Evolutionary conservation across 2,888 invertebrate genomes (phyloP), one percentile per base, ranked within the genome.

Genomic region (Caenorhabditis sp.): DNA sequence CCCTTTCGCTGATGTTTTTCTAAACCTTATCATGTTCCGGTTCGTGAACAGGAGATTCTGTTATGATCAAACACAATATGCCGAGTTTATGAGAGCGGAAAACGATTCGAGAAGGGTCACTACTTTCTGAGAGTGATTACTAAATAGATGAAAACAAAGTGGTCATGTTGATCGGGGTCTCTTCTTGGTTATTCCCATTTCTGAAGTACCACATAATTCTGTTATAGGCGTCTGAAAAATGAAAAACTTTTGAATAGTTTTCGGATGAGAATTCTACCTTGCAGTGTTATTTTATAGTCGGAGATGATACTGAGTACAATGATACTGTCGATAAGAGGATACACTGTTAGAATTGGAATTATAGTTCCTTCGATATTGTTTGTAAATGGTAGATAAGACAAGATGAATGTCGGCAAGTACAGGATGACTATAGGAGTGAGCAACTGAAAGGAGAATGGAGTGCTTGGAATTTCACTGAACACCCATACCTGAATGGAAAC

Each of bases 61-160:
- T 59, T 72, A 72, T 44, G 72, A 72, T 35, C 72, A 72, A 24
- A 44, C 72, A 19, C 59, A 72, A 47, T 72, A 72, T 31, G 59
- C 44, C 10, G 72, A 72, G 19, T 72, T 72, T 22, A 49, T 61
- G 59, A n/a, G 19, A 28, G 59, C 31, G 59, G 72, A 72, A 31
- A 47, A 6, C 14, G 49, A 38, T 12, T 31, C 72, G 58, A 2
- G 59, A 19, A n/a, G 72, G n/a, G 22, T 72, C 1, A 72, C 72
- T 7, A 35, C 49, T 14, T 59, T 72, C 22, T 72, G 44, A 59
- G 28, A 2, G 28, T 28, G 56, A 10, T 19, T 51, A 28, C 49
- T 31, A 35, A 28, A 66, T 51, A 7, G 31, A 5, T 1, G 59
- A 38, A 19, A 59, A 59, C 19, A 59, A 59, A 59, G n/a, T 59